phyloP scores from a whole-genome alignment of 2,888 invertebrate species.

The Exephanes ischioxanthus region DNA sequence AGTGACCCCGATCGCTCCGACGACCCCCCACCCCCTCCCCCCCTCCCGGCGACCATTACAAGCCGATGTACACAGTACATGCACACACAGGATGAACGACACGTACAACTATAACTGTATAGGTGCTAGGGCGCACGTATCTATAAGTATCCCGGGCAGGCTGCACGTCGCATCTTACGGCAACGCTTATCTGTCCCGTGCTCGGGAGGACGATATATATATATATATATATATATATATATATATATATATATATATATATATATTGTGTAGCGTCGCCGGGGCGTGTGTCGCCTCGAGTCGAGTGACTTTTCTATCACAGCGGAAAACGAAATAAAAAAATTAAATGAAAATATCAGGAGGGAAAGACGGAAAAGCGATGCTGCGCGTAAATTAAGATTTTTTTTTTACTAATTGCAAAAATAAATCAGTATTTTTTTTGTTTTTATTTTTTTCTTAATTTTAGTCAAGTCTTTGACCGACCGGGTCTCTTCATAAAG shows the following conservation, averaged over 20 bases:
- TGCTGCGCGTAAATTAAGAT: too few species aligned
- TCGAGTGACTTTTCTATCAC: constrained; percentile 6
- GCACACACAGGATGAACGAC: neutral
- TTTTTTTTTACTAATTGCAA: too few species aligned
- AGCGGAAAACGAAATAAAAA: neutral
- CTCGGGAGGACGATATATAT: neutral
- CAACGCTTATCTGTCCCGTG: constrained; percentile 1
- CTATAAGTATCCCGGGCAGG: constrained; percentile 14
- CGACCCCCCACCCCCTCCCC: neutral
- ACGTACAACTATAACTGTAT: neutral
- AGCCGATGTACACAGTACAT: constrained; percentile 9
- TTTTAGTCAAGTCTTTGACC: too few species aligned
- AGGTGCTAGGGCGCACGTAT: neutral
- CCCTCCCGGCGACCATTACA: neutral
- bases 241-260: neutral
- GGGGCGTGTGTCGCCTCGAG: neutral
- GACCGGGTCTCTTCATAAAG: too few species aligned
- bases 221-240: neutral
- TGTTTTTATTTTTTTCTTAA: too few species aligned
- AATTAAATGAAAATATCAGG: neutral
- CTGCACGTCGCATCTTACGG: constrained; percentile 22
- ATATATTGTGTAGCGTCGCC: neutral
- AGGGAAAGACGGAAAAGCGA: neutral
- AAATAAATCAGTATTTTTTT: too few species aligned
- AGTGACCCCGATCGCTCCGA: constrained; percentile 76